Conservation (phyloP, 1,140 invertebrate species). For the Zaprionus lachaisei region DNA sequence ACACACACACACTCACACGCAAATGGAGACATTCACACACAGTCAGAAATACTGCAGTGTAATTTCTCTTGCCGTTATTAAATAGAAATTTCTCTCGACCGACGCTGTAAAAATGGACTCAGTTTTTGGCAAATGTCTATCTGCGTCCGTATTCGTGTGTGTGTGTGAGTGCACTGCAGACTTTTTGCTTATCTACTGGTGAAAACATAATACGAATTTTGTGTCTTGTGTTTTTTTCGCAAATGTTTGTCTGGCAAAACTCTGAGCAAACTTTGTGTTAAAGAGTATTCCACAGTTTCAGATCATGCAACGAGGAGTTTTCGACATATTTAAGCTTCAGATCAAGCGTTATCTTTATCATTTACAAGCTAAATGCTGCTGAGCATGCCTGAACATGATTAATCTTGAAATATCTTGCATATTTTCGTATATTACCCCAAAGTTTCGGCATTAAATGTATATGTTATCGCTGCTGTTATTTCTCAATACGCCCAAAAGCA, state of each 20-base stretch:
- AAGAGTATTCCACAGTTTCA: not conserved
- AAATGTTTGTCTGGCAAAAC: not conserved
- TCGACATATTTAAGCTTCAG: no score
- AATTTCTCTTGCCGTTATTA: slow-evolving; percentile 79
- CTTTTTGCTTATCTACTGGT: slow-evolving; percentile 62
- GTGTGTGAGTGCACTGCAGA: slow-evolving; percentile 60
- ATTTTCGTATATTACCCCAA: not conserved
- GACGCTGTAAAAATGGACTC: slow-evolving; percentile 19
- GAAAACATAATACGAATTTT: not conserved
- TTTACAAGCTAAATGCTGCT: not conserved
- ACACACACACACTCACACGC: slow-evolving; percentile 2
- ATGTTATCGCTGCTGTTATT: slow-evolving; percentile 16
- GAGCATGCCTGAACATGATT: not conserved
- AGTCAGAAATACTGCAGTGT: slow-evolving; percentile 70
- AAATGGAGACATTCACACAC: slow-evolving; percentile 32
- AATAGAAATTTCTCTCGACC: slow-evolving; percentile 69
- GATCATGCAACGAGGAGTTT: not conserved
- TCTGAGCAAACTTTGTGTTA: slow-evolving; percentile 10
- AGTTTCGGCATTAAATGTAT: slow-evolving; percentile 13
- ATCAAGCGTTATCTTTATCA: not conserved
- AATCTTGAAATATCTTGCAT: slow-evolving; percentile 1
- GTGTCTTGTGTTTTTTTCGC: not conserved
- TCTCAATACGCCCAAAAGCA: slow-evolving; percentile 6
- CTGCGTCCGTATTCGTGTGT: slow-evolving; percentile 23
- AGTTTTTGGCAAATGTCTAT: slow-evolving; percentile 68